Evolutionary conservation across 2,797 vertebrate genomes (phyloP), one percentile per base, ranked within the genome.

Genomic region (Pangasius mekongensis): DNA sequence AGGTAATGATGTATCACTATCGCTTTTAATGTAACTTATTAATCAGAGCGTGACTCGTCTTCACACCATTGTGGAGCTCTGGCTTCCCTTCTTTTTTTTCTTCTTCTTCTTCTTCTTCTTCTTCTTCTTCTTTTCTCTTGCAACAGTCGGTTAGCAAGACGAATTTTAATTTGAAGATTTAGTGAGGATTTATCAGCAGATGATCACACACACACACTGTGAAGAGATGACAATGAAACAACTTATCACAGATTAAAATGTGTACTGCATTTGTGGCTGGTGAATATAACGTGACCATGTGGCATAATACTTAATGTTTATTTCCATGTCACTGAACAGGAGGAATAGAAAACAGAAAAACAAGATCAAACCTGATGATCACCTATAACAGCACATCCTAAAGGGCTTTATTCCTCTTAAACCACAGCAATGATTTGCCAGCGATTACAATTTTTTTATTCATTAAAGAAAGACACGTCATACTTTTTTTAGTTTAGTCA

Each of bases 1-100:
- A 98, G 96, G 97, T 98, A 98, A 98, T 98, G 98, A 99, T 98
- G 97, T 97, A 98, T 98, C 97, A 97, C 97, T 97, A 98, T 99
- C 96, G 97, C 97, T 98, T 98, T 98, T 98, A 98, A 98, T 98
- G 98, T 98, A 98, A 97, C 97, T 98, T 98, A 98, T 98, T 98
- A 98, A 99, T 99, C 98, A 98, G 98, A 99, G 98, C 97, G 95
- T 99, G 98, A 98, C 98, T 88, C 47, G 77, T 90, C 88, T 98
- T 97, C 97, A 97, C 97, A 97, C 96, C 97, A 96, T 97, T 96
- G 97, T 95, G 95, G 96, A 96, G 96, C 96, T 97, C 97, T 49
- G 62, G 78, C 56, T 1, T 82, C 33, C 22, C 56, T 82, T 62
- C 22, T 39, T 39, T 56, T 78, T 33, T 97, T n/a, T n/a, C n/a